Base-by-base conservation (phyloP, 2,888 invertebrate genomes). In the Prionchulus punctatus region DNA sequence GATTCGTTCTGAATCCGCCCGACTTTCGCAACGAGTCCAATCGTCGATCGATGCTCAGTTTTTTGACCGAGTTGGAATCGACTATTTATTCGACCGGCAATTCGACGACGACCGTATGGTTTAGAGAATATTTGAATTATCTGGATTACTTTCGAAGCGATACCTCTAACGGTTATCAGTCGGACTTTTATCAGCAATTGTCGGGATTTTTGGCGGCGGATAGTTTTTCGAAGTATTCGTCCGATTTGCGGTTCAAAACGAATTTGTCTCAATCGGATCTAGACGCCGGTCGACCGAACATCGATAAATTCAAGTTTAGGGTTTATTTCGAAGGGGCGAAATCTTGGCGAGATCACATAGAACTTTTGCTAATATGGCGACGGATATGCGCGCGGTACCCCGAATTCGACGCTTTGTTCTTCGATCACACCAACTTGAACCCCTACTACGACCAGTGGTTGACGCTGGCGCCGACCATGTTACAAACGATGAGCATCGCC, bases 221-320 rank as follows among this genome's bases (percentile, higher is more conserved):
- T 23, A 30, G 28, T 23, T 49, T 12, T 7, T 18, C 4, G 15
- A 26, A 49, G 21, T 49, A 49, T 49, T 49, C 7, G 7, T 30
- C 30, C 15, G 50, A 49, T 49, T 28, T 49, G 7, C 4, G 50
- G 7, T 49, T 49, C 50, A 28, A 49, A 28, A 45, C 45, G 18
- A 23, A 12, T 23, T n/a, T n/a, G 12, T 12, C 36, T 7, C 7
- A 12, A 7, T 7, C 7, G 7, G 12, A 18, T 45, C 18, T n/a
- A 45, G 23, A 23, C 4, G 4, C 4, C 18, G 45, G 45, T 23
- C 18, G 23, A 7, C 50, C 50, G 50, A 26, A 28, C 3, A 26
- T 49, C 4, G 50, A 26, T n/a, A 49, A 49, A 28, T 49, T 49
- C 50, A 49, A 49, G 28, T 49, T 49, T 49, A 7, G 28, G 4